Conservation (phyloP, 2,888 invertebrate genomes). For the Sinhomidia bicolor region DNA sequence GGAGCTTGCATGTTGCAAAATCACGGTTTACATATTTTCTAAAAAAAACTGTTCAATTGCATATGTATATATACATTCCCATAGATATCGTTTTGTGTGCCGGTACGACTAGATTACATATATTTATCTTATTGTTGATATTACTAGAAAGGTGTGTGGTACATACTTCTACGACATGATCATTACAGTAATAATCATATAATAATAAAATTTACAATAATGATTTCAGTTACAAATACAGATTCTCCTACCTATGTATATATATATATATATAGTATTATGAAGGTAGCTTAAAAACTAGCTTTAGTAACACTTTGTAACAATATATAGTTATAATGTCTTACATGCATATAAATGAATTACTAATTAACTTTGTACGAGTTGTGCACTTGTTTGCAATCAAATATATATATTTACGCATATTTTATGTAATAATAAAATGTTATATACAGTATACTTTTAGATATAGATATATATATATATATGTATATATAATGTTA, state of each 20-base stretch:
- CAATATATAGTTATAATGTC: slow-evolving; percentile 59
- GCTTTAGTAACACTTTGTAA: slow-evolving; percentile 45
- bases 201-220: slow-evolving; percentile 32
- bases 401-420: slow-evolving; percentile 64
- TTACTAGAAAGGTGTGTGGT: slow-evolving; percentile 22
- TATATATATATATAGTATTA: neutral
- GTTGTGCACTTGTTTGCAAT: slow-evolving; percentile 75
- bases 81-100: slow-evolving; percentile 21
- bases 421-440: slow-evolving; percentile 13
- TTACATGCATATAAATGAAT: slow-evolving; percentile 43
- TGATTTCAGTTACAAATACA: slow-evolving; percentile 30
- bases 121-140: neutral
- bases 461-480: neutral
- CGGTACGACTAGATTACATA: slow-evolving; percentile 4
- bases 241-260: neutral
- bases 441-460: slow-evolving; percentile 26
- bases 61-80: neutral
- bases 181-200: neutral
- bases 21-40: slow-evolving; percentile 12
- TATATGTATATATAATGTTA: too few relatives aligned
- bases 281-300: slow-evolving; percentile 10
- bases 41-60: slow-evolving; percentile 4
- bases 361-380: slow-evolving; percentile 71
- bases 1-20: slow-evolving; percentile 26
- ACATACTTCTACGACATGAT: slow-evolving; percentile 8